These are phyloP conservation scores for Triplophysa rosa DNA, from an alignment of 2,113 vertebrate species.

Conservation along the genomic window DNA sequence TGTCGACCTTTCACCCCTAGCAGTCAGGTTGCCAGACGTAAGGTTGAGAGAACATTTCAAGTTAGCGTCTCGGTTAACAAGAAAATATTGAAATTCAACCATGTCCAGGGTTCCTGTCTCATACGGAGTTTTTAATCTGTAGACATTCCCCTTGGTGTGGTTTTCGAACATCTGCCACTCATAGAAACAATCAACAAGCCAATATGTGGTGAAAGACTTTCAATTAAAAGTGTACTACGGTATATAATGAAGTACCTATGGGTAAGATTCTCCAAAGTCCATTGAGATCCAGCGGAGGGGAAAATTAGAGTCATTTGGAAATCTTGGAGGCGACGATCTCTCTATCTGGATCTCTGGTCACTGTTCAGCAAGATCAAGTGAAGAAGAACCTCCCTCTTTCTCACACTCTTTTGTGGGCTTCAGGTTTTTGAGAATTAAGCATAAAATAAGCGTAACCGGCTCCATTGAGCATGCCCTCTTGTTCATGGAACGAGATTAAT, in stretches of 20 bases:
- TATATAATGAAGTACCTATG: slow-evolving; percentile 30
- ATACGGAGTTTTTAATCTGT: neutral
- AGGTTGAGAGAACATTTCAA: slow-evolving; percentile 29
- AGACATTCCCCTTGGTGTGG: no score
- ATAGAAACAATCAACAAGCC: neutral
- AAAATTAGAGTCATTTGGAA: slow-evolving; percentile 23
- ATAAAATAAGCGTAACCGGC: slow-evolving; percentile 55
- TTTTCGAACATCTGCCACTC: no score
- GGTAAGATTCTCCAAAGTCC: slow-evolving; percentile 4
- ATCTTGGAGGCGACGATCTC: slow-evolving; percentile 34
- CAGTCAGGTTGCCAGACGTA: slow-evolving; percentile 55
- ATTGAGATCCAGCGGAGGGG: slow-evolving; percentile 17
- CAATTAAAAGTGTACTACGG: slow-evolving; percentile 11
- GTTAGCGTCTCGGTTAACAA: neutral
- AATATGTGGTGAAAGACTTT: neutral
- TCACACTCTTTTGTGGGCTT: slow-evolving; percentile 56
- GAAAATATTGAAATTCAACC: neutral
- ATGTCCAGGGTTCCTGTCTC: neutral
- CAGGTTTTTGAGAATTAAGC: slow-evolving; percentile 58
- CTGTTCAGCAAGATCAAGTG: slow-evolving; percentile 43
- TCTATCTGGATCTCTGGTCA: slow-evolving; percentile 42
- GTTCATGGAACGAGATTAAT: slow-evolving; percentile 56
- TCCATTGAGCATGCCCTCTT: slow-evolving; percentile 42
- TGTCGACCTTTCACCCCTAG: slow-evolving; percentile 52
- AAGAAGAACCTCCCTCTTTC: slow-evolving; percentile 54